A percentile compares a stretch with the other conserved stretches of the same genome.
Evolutionary conservation across 2,113 vertebrate species (phyloP).

Genomic region (Syrrhaptes paradoxus): DNA sequence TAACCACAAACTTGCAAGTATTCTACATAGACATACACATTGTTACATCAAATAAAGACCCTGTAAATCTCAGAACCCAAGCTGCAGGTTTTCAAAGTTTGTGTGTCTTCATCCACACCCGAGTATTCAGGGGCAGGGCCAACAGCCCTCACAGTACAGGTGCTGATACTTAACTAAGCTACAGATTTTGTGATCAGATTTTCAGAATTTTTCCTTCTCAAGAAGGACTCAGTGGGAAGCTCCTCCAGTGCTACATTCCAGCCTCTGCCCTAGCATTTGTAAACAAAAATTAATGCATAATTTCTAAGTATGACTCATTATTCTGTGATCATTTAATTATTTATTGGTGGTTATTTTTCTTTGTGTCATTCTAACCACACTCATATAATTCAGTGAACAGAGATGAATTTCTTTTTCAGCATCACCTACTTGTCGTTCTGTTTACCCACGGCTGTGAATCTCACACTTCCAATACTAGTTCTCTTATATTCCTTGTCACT

Average conservation of each 20-base stretch:
- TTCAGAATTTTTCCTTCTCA: neutral
- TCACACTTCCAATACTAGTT: neutral
- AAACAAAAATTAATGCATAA: neutral
- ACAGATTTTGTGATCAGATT: neutral
- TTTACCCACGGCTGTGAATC: neutral
- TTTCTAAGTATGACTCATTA: neutral
- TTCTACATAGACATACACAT: neutral
- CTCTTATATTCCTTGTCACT: neutral
- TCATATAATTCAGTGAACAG: neutral
- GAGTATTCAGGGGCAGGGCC: neutral
- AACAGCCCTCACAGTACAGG: neutral
- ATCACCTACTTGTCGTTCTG: neutral
- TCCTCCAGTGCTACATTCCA: neutral
- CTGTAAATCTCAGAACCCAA: neutral
- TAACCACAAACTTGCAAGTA: neutral
- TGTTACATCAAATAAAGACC: neutral
- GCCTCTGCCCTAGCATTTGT: neutral
- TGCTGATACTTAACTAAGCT: neutral
- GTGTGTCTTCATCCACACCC: neutral
- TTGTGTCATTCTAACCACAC: neutral
- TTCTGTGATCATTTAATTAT: neutral
- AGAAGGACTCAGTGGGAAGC: neutral
- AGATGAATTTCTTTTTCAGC: slow-evolving; percentile 1
- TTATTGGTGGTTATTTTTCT: neutral
- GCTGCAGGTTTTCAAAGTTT: neutral